Evolutionary conservation across 2,888 invertebrate genomes (phyloP).

Genomic region (Sussaba pulchella): DNA sequence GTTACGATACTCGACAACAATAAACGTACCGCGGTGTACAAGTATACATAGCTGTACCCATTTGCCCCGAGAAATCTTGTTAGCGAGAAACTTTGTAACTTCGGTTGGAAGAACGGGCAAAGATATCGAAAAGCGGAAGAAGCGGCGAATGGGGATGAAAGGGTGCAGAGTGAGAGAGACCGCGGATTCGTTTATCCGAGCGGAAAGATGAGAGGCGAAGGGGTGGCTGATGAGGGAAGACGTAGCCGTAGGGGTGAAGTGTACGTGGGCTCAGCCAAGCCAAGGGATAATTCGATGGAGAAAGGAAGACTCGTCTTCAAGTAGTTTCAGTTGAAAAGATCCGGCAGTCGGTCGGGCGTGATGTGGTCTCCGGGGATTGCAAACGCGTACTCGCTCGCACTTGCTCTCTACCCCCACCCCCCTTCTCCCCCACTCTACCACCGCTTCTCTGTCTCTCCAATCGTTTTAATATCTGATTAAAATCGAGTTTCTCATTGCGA

Average conservation of each 20-base stretch:
- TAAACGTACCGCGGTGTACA: neutral
- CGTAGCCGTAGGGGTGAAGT: constrained; percentile 4
- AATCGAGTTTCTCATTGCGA: constrained; percentile 43
- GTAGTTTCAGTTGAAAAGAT: constrained; percentile 29
- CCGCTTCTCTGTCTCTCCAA: neutral
- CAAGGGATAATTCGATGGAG: constrained; percentile 38
- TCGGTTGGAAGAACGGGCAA: constrained; percentile 5
- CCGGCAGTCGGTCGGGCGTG: constrained; percentile 12
- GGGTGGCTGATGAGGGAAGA: constrained; percentile 31
- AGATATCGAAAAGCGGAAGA: constrained; percentile 15
- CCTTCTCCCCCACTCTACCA: too few relatives aligned
- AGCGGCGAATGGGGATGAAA: neutral
- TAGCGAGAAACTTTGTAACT: constrained; percentile 35
- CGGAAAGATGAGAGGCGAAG: constrained; percentile 29
- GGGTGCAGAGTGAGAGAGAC: neutral
- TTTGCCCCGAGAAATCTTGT: constrained; percentile 30
- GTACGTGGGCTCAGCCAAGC: constrained; percentile 13
- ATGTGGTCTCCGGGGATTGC: constrained; percentile 34
- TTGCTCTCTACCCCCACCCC: too few relatives aligned
- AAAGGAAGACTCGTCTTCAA: constrained; percentile 28
- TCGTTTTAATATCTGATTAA: constrained; percentile 59
- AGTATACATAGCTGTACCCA: neutral
- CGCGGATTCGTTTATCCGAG: constrained; percentile 22
- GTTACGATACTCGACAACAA: neutral
- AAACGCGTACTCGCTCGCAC: neutral